Conservation (phyloP, 2,797 vertebrate species). For the Pseudochaenichthys georgianus region DNA sequence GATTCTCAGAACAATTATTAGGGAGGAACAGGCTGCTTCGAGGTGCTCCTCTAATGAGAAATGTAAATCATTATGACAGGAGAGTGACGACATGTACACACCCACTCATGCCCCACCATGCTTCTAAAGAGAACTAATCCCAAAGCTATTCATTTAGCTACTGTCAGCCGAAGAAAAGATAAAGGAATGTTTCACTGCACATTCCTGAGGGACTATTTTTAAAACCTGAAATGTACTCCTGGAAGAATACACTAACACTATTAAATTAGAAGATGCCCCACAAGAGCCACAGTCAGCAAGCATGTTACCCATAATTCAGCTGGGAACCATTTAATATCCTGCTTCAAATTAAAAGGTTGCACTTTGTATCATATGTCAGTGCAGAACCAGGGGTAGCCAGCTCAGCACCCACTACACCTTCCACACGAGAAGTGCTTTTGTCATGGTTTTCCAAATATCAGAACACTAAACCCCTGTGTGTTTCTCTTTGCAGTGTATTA, state of each 20-base stretch:
- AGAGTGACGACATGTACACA: conserved; percentile 23
- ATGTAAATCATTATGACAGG: conserved; percentile 67
- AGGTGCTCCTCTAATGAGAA: conserved; percentile 64
- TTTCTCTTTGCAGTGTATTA: conserved; percentile 3
- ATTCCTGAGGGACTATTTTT: conserved; percentile 8
- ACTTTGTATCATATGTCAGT: conserved; percentile 64
- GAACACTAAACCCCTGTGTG: not conserved
- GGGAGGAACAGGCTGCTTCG: conserved; percentile 55
- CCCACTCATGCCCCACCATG: conserved; percentile 12
- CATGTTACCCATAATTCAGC: conserved; percentile 56
- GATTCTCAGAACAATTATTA: conserved; percentile 78
- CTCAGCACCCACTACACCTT: conserved; percentile 33
- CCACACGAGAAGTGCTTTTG: not conserved
- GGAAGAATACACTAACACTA: conserved; percentile 40
- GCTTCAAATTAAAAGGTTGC: conserved; percentile 59
- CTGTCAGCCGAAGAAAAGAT: conserved; percentile 8
- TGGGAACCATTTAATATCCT: conserved; percentile 36
- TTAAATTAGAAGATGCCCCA: conserved; percentile 50
- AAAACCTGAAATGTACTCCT: conserved; percentile 19
- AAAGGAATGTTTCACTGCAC: conserved; percentile 1
- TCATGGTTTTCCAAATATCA: conserved; percentile 22
- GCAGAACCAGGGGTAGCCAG: conserved; percentile 17
- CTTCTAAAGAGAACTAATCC: conserved; percentile 4
- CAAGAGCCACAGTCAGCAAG: conserved; percentile 40
- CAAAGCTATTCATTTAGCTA: not conserved